phyloP scores from a whole-genome alignment of 2,797 vertebrate species.

The Etheostoma nigrum region DNA sequence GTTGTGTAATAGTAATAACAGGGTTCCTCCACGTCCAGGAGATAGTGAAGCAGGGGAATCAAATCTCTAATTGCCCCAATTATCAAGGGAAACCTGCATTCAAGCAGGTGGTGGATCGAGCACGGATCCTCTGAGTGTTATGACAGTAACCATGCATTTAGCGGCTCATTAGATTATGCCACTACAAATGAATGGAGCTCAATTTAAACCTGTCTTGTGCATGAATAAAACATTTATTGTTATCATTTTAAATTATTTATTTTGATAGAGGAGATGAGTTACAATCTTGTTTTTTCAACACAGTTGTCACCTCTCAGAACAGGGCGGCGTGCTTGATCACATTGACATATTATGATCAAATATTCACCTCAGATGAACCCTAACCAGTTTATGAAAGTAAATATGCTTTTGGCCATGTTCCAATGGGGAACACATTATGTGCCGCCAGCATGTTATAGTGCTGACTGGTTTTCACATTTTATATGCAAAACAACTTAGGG shows the following conservation, averaged over 20 bases:
- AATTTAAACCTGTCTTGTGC: not conserved
- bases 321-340: conserved; percentile 38
- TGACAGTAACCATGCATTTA: conserved; percentile 53
- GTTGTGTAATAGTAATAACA: conserved; percentile 76
- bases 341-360: conserved; percentile 41
- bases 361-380: conserved; percentile 61
- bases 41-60: conserved; percentile 72
- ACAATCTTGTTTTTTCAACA: conserved; percentile 1
- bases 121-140: conserved; percentile 43
- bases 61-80: conserved; percentile 81
- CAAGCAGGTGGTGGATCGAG: conserved; percentile 61
- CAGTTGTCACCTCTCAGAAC: conserved; percentile 15
- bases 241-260: not conserved
- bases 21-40: conserved; percentile 64
- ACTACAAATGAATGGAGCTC: conserved; percentile 30
- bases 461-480: not conserved
- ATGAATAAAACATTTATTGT: not conserved
- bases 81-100: conserved; percentile 79
- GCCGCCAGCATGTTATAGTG: conserved; percentile 40
- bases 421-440: conserved; percentile 6
- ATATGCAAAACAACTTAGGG: conserved; percentile 5
- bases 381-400: conserved; percentile 15
- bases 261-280: not conserved
- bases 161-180: conserved; percentile 45
- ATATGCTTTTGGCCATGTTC: conserved; percentile 14